Percentiles rank a stretch among this genome's conserved stretches.
These are phyloP conservation scores for Tiphia femorata DNA, from an alignment of 2,888 invertebrate species.

Conservation along the genomic window DNA sequence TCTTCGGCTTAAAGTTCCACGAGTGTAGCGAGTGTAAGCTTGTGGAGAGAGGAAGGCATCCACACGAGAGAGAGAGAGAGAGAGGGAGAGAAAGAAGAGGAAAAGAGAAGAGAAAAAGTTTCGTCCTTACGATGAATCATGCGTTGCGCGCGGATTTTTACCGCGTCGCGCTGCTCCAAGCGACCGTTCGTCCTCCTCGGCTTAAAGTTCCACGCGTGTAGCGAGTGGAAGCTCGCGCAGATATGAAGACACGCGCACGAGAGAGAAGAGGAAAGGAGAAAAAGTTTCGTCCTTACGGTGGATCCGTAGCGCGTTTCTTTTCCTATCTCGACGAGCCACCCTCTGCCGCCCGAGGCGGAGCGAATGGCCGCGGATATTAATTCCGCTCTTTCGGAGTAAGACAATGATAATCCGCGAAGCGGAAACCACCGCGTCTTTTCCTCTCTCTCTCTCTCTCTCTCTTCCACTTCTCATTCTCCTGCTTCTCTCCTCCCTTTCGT, in stretches of 20 bases:
- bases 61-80: neutral
- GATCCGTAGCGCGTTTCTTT: neutral
- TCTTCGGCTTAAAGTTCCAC: too few species aligned
- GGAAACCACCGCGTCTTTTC: neutral
- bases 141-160: too few species aligned
- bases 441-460: neutral
- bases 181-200: too few species aligned
- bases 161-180: too few species aligned
- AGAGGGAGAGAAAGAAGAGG: too few species aligned
- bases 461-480: neutral
- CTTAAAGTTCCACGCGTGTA: too few species aligned
- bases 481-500: neutral
- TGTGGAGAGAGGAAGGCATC: too few species aligned
- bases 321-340: neutral
- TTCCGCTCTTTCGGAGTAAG: neutral
- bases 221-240: too few species aligned
- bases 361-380: constrained; percentile 1
- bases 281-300: neutral
- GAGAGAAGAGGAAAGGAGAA: neutral
- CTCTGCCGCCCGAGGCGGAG: neutral
- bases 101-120: neutral
- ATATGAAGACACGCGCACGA: too few species aligned
- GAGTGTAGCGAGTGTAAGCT: too few species aligned
- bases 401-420: constrained; percentile 1
- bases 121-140: too few species aligned